Evolutionary conservation across 2,888 invertebrate species (phyloP).

Genomic region (Noctua fimbriata): DNA sequence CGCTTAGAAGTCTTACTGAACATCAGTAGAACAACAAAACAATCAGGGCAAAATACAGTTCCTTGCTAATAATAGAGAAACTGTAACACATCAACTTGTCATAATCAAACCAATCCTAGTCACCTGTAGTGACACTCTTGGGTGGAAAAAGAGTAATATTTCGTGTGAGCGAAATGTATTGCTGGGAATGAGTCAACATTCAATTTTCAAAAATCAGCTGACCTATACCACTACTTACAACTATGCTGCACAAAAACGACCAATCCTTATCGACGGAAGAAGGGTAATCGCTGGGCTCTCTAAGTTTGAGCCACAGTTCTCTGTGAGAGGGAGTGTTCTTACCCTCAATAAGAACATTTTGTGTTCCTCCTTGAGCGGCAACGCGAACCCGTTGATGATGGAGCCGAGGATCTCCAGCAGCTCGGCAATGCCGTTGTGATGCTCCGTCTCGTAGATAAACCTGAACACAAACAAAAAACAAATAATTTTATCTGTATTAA

Average conservation of each 20-base stretch:
- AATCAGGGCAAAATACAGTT: too few relatives aligned
- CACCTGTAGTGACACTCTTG: too few relatives aligned
- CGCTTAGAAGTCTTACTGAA: background rate
- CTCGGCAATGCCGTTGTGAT: slow-evolving; percentile 99
- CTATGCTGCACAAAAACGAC: background rate
- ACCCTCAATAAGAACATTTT: slow-evolving; percentile 98
- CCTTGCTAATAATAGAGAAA: too few relatives aligned
- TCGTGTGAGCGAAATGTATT: too few relatives aligned
- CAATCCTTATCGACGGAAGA: background rate
- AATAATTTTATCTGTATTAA: background rate
- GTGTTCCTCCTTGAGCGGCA: slow-evolving; percentile 99
- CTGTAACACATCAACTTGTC: too few relatives aligned
- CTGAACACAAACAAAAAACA: slow-evolving; percentile 82
- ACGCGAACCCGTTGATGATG: slow-evolving; percentile 99
- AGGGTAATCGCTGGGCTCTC: background rate
- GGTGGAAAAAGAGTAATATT: too few relatives aligned
- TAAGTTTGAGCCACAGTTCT: background rate
- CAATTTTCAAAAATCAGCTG: too few relatives aligned
- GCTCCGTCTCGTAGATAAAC: slow-evolving; percentile 99
- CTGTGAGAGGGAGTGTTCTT: slow-evolving; percentile 31
- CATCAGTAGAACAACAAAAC: too few relatives aligned
- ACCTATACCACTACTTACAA: too few relatives aligned
- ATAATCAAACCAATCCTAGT: too few relatives aligned
- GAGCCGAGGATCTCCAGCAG: slow-evolving; percentile 99
- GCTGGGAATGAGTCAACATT: too few relatives aligned